phyloP scores from a whole-genome alignment of 2,888 invertebrate species.

The Polydrusus pterygomalis region DNA sequence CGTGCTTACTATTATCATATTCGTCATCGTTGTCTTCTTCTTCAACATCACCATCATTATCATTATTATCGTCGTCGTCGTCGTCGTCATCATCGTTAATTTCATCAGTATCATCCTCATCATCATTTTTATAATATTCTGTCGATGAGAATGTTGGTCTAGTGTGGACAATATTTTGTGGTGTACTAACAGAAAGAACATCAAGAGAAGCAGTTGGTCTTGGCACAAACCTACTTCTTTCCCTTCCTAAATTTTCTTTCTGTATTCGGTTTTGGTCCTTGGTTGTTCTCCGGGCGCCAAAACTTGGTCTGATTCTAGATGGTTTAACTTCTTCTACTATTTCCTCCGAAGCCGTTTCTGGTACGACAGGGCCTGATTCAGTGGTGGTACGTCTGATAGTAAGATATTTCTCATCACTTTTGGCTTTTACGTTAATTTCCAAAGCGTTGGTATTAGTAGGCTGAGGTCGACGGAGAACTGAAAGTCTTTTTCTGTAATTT shows the following conservation, averaged over 20 bases:
- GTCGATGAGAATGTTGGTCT: constrained; percentile 39
- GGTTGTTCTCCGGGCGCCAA: constrained; percentile 14
- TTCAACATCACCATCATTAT: constrained; percentile 55
- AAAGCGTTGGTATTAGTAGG: constrained; percentile 55
- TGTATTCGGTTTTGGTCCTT: background rate
- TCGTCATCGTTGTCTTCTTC: constrained; percentile 43
- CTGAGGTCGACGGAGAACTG: constrained; percentile 65
- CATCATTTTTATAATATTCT: constrained; percentile 1
- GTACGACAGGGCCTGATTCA: background rate
- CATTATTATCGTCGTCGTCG: constrained; percentile 40
- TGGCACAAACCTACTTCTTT: background rate
- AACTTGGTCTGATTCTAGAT: constrained; percentile 20
- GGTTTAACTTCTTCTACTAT: background rate
- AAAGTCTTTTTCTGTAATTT: constrained; percentile 62
- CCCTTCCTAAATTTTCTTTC: background rate
- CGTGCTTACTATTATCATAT: constrained; percentile 7
- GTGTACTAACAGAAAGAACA: constrained; percentile 4
- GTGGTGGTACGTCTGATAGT: background rate
- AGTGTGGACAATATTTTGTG: constrained; percentile 28
- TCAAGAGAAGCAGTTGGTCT: constrained; percentile 16
- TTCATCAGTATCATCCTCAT: constrained; percentile 9
- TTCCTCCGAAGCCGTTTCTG: background rate
- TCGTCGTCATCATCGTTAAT: constrained; percentile 30
- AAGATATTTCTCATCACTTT: background rate
- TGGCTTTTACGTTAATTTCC: constrained; percentile 22